Evolutionary conservation across 2,888 invertebrate genomes (phyloP), one percentile per base, ranked within the genome.

Genomic region (Coleophora deauratella): DNA sequence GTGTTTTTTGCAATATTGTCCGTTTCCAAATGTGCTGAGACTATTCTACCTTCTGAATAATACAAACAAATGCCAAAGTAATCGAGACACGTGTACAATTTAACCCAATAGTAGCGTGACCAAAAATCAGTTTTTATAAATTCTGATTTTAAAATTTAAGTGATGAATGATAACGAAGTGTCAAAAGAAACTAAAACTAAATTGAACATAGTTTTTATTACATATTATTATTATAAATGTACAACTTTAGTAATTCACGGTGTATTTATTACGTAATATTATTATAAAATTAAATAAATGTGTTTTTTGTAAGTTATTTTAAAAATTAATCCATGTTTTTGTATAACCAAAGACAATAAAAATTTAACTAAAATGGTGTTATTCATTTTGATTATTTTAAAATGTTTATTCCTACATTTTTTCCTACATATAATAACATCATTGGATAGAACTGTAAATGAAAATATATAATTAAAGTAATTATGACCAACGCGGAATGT

Each of bases 301-400:
- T 81, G 81, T 79, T 79, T n/a, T 80, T 85, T 85, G 85, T 85
- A 85, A 81, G 72, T 85, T 84, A 82, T 85, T 85, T 85, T 80
- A 80, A 85, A 74, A 71, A 80, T 78, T 82, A 81, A 75, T 85
- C 80, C 79, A 78, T 80, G 85, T 84, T 85, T 85, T 85, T 85
- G 84, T 85, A 85, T 85, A 84, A 85, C 81, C 84, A 84, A 85
- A 85, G 85, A 85, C 85, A 85, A 85, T 85, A 85, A 85, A 84
- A 85, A 85, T 82, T 81, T 79, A 84, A 80, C 72, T 81, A 79
- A 82, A 79, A 57, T 55, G 51, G 62, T 66, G 59, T 71, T 60
- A 59, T 63, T 70, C 57, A 49, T 39, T 21, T 21, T 21, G 6
- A 21, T 21, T 21, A 4, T 4, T 6, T 21, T 21, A 21, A n/a